phyloP scores from a whole-genome alignment of 2,888 invertebrate genomes.

The Pardosa pseudoannulata region DNA sequence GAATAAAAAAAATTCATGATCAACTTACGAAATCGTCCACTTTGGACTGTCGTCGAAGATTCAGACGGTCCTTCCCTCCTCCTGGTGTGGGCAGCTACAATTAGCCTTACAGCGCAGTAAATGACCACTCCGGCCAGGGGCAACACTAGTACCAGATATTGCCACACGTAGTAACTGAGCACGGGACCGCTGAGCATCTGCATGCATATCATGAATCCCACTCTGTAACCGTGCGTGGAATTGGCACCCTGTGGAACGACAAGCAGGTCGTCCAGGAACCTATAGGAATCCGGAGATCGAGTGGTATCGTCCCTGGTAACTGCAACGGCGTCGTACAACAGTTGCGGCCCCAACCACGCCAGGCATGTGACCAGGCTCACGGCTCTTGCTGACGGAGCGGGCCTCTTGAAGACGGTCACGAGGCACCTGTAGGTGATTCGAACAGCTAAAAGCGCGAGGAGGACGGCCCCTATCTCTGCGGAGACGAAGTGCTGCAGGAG shows the following conservation, averaged over 20 bases:
- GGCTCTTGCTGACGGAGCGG: conserved; percentile 48
- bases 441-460: conserved; percentile 66
- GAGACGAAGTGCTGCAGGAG: conserved; percentile 69
- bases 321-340: conserved; percentile 66
- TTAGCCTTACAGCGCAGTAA: conserved; percentile 59
- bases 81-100: conserved; percentile 40
- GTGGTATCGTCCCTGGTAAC: conserved; percentile 63
- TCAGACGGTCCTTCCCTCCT: conserved; percentile 46
- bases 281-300: conserved; percentile 48
- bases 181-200: conserved; percentile 60
- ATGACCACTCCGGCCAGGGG: conserved; percentile 56
- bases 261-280: conserved; percentile 67
- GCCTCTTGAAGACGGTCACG: conserved; percentile 53
- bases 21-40: conserved; percentile 61
- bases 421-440: conserved; percentile 51
- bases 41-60: conserved; percentile 25
- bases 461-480: conserved; percentile 61
- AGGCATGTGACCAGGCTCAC: conserved; percentile 63
- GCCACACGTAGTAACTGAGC: conserved; percentile 68
- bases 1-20: no score
- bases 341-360: conserved; percentile 69
- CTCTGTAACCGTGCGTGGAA: conserved; percentile 64
- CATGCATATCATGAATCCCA: conserved; percentile 73
- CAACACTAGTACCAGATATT: conserved; percentile 60
- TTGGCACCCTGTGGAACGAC: conserved; percentile 54